Conservation (phyloP, 2,113 vertebrate species). For the Acanthochromis polyacanthus region DNA sequence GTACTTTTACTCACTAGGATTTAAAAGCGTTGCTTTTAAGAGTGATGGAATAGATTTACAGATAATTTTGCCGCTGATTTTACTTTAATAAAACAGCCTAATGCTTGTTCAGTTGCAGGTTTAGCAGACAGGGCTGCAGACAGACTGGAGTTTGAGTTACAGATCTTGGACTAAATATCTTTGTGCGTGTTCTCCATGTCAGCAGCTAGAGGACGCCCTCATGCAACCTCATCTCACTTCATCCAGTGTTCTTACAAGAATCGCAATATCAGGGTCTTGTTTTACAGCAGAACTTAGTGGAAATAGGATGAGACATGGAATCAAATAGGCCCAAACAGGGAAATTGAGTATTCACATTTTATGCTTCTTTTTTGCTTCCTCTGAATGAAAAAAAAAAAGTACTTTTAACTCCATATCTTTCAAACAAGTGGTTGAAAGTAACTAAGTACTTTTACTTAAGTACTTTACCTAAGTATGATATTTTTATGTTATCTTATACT, state of each 20-base stretch:
- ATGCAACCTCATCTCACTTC: constrained; percentile 9
- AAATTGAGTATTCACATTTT: too few species aligned
- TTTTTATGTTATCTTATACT: too few species aligned
- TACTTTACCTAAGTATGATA: too few species aligned
- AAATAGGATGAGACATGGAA: background rate
- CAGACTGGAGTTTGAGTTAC: constrained; percentile 23
- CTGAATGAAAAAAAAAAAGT: too few species aligned
- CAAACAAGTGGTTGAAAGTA: too few species aligned
- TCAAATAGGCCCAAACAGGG: too few species aligned
- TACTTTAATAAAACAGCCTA: background rate
- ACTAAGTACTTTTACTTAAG: too few species aligned
- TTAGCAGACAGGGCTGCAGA: constrained; percentile 15
- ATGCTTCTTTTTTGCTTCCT: too few species aligned
- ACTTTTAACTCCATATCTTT: too few species aligned
- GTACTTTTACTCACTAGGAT: too few species aligned
- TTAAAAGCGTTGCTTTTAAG: too few species aligned
- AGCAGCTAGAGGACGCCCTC: constrained; percentile 56
- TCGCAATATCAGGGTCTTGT: background rate
- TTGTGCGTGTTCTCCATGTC: background rate
- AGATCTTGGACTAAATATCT: constrained; percentile 37
- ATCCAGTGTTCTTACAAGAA: background rate
- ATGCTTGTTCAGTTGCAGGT: background rate
- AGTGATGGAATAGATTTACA: too few species aligned
- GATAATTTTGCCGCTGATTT: background rate
- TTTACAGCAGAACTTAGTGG: background rate